Conservation (phyloP, 2,888 invertebrate genomes). For the Netelia inedita region DNA sequence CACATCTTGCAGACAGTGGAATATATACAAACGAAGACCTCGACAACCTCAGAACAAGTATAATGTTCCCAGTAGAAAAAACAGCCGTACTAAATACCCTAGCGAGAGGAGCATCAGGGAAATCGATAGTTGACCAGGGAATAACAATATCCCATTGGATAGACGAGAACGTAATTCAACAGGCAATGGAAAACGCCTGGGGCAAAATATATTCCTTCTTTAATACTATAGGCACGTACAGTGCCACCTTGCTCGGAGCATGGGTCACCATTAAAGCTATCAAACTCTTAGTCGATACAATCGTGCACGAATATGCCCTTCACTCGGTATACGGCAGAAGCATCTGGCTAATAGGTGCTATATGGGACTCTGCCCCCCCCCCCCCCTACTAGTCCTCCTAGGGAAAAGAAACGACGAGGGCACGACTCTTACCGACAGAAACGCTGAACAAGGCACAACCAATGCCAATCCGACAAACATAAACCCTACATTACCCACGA, state of each 20-base stretch:
- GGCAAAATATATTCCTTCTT: background rate
- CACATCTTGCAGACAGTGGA: conserved; percentile 48
- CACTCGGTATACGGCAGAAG: background rate
- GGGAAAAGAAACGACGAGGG: background rate
- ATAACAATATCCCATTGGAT: background rate
- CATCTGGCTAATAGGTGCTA: background rate
- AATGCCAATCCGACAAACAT: background rate
- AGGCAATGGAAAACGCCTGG: background rate
- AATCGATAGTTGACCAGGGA: background rate
- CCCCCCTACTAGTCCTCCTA: background rate
- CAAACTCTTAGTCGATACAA: background rate
- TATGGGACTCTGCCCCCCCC: background rate
- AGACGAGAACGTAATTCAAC: background rate
- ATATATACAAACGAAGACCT: conserved; percentile 56
- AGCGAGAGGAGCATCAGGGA: background rate
- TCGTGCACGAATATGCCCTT: background rate
- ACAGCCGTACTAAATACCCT: conserved; percentile 22
- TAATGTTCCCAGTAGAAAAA: conserved; percentile 41
- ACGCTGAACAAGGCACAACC: background rate
- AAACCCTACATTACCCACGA: background rate
- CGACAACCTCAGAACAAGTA: conserved; percentile 12
- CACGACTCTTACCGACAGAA: background rate
- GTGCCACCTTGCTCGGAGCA: background rate
- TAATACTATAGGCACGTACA: background rate
- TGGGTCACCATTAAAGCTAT: background rate